Conservation (phyloP, 2,888 invertebrate species). For the Sinhomidia bicolor region DNA sequence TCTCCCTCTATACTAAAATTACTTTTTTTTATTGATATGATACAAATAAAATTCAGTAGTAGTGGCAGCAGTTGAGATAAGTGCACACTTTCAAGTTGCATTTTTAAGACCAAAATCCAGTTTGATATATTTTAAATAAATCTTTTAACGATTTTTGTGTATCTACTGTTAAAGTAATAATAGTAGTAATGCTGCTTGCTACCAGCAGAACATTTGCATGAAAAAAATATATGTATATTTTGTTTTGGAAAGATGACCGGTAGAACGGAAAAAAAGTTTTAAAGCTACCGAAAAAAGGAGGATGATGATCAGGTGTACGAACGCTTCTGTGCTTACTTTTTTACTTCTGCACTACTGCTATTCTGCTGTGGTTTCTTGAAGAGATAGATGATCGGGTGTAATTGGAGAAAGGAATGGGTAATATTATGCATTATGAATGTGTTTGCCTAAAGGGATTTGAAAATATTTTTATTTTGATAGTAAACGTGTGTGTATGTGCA, state of each 20-base stretch:
- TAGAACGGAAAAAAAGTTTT: background rate
- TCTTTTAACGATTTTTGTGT: slow-evolving; percentile 34
- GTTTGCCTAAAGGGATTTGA: slow-evolving; percentile 58
- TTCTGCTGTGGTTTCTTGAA: background rate
- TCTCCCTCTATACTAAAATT: background rate
- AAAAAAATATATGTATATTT: slow-evolving; percentile 47
- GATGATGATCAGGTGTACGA: slow-evolving; percentile 37
- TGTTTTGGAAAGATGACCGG: background rate
- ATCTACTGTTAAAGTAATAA: background rate
- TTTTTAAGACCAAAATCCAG: slow-evolving; percentile 63
- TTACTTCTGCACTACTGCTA: background rate
- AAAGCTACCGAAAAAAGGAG: slow-evolving; percentile 42
- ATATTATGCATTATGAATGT: slow-evolving; percentile 50
- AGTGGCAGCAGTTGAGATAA: slow-evolving; percentile 18
- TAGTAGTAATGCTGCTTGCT: background rate
- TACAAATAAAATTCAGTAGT: slow-evolving; percentile 34
- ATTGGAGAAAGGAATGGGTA: slow-evolving; percentile 62
- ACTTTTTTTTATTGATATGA: slow-evolving; percentile 41
- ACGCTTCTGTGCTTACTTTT: slow-evolving; percentile 41
- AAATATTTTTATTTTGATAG: background rate
- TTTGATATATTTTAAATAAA: slow-evolving; percentile 47
- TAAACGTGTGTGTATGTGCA: slow-evolving; percentile 44
- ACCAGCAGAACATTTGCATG: slow-evolving; percentile 50
- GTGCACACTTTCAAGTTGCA: slow-evolving; percentile 25
- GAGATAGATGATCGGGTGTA: slow-evolving; percentile 32